Evolutionary conservation across 30 jellyfish, hydroid and myxozoan species (phyloP), one percentile per base, ranked within the genome.

Genomic region (Cassiopea xamachana): DNA sequence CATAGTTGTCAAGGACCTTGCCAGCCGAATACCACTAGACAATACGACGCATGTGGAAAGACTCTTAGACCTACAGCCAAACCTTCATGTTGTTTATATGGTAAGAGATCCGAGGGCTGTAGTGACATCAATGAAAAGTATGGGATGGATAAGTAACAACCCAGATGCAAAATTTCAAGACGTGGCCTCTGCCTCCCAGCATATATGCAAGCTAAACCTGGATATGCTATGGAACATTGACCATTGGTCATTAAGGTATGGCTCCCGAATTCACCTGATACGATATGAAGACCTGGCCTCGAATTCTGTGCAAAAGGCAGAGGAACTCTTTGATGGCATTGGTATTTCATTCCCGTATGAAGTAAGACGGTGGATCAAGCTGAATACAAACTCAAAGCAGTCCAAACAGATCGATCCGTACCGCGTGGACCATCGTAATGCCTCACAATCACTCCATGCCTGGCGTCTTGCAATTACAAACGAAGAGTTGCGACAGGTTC

Each of bases 101-200:
- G 97, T 93, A 12, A 82, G 99, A 16, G 99, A 96, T 59, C 99
- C 99, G 45, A 64, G 99, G n/a, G 99, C 99, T 5, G 96, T 96
- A 50, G 77, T 96, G 0, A 84, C 89, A 82, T 96, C 99, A 17
- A 92, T 96, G 99, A 81, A 84, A 79, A 60, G 79, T 55, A 86
- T 88, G 87, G 97, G 97, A 7, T 96, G 99, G 99, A 90, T 96
- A 7, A 97, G 98, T 27, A 74, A 89, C 2, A 92, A 87, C 62
- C 87, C 80, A 4, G 96, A 80, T 51, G 69, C 97, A 19, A 85
- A 79, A 60, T 97, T 47, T 75, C 75, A 81, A n/a, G 79, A 83
- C 69, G 90, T 92, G 70, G 58, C 80, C 15, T 62, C 93, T 5
- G 98, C 99, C 1, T 94, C 97, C n/a, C 58, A 64, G 45, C 85